Conservation (phyloP, 30 jellyfish, hydroid and myxozoan genomes). For the Catostylus mosaicus region DNA sequence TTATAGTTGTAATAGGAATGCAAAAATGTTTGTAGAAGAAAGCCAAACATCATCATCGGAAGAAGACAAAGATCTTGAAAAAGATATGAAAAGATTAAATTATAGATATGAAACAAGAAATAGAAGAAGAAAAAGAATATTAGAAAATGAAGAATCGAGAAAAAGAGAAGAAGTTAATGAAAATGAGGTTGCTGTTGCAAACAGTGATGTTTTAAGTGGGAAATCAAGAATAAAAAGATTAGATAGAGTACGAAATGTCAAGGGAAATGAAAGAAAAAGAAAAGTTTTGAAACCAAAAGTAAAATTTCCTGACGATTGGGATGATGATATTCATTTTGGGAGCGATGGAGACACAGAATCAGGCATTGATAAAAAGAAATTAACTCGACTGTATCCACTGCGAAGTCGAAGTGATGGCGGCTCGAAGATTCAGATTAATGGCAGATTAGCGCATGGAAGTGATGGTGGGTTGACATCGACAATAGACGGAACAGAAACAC, state of each 20-base stretch:
- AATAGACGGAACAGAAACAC: not conserved
- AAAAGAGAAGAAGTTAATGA: not conserved
- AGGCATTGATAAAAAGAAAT: not conserved
- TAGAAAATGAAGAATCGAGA: not conserved
- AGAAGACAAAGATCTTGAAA: not conserved
- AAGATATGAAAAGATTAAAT: not conserved
- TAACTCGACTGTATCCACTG: not conserved
- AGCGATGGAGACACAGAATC: not conserved
- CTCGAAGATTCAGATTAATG: too few relatives aligned
- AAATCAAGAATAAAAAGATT: not conserved
- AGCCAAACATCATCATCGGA: not conserved
- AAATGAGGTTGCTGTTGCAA: not conserved
- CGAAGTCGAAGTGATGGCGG: not conserved
- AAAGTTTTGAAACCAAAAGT: not conserved
- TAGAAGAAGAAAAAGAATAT: not conserved
- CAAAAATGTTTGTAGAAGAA: too few relatives aligned
- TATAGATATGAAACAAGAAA: not conserved
- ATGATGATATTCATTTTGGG: not conserved
- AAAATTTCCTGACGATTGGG: not conserved
- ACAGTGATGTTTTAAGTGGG: not conserved
- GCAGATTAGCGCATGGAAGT: too few relatives aligned
- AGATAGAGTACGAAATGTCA: not conserved
- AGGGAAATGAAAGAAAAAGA: not conserved
- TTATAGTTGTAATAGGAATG: too few relatives aligned
- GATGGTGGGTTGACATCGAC: too few relatives aligned